Percentiles rank a stretch among this genome's conserved stretches.
Conservation (phyloP, 2,113 vertebrate species). For the Vulpes lagopus region DNA sequence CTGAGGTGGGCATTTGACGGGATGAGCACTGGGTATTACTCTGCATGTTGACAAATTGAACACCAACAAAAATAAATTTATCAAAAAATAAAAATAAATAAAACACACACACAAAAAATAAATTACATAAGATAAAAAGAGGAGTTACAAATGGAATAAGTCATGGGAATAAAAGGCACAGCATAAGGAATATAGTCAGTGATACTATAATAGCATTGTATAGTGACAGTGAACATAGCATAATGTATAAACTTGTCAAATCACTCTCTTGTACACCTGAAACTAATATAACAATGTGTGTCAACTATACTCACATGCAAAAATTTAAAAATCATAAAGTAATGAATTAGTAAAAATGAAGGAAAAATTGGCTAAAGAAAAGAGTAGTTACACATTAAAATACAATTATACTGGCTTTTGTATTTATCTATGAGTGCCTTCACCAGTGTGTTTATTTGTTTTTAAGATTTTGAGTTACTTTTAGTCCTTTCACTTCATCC, state of each 20-base stretch:
- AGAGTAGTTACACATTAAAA: background rate
- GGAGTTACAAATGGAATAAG: background rate
- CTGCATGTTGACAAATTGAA: no score
- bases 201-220: background rate
- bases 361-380: background rate
- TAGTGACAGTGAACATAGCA: background rate
- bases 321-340: background rate
- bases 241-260: background rate
- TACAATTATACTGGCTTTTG: background rate
- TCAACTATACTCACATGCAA: background rate
- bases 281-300: background rate
- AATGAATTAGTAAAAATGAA: background rate
- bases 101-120: background rate
- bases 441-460: background rate
- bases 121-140: background rate
- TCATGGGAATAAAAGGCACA: background rate
- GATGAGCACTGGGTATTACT: no score
- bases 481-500: background rate
- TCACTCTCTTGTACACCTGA: background rate
- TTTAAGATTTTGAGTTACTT: background rate
- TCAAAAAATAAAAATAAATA: no score
- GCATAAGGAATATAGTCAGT: background rate
- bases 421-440: background rate
- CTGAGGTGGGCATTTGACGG: no score
- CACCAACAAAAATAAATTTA: no score